These are phyloP conservation scores for Epizoanthus scotinus DNA, from an alignment of 92 coral and sea anemone species.

Conservation along the genomic window DNA sequence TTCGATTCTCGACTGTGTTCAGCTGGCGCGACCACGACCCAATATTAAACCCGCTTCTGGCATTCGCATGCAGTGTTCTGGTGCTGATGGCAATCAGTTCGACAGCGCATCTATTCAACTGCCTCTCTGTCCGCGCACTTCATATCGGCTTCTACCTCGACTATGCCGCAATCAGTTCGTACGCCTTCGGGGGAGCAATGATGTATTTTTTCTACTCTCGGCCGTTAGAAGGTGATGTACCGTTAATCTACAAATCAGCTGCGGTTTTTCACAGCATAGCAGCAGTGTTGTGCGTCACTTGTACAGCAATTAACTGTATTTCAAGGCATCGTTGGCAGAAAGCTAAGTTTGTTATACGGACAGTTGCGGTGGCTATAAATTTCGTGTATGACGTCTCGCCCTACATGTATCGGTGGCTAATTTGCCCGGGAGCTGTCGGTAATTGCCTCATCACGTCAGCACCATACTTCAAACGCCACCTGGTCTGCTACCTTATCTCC, in stretches of 20 bases:
- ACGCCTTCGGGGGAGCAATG: slow-evolving; percentile 53
- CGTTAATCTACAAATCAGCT: slow-evolving; percentile 24
- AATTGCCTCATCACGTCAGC: background rate
- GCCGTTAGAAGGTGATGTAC: slow-evolving; percentile 42
- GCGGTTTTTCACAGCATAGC: slow-evolving; percentile 13
- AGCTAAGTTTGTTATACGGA: slow-evolving; percentile 24
- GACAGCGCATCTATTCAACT: slow-evolving; percentile 50
- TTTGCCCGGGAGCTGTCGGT: background rate
- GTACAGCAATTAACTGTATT: slow-evolving; percentile 28
- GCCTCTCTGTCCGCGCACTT: slow-evolving; percentile 44
- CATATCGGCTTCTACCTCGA: slow-evolving; percentile 53
- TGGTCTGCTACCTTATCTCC: slow-evolving; percentile 26
- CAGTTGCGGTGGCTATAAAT: slow-evolving; percentile 5
- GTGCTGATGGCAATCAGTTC: slow-evolving; percentile 53
- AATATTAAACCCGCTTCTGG: slow-evolving; percentile 48
- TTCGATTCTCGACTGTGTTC: slow-evolving; percentile 43
- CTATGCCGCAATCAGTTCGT: slow-evolving; percentile 49
- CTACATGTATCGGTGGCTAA: slow-evolving; percentile 29
- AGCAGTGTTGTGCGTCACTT: slow-evolving; percentile 6
- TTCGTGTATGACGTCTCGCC: slow-evolving; percentile 21
- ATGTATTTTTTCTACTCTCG: slow-evolving; percentile 53
- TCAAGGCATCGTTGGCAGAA: slow-evolving; percentile 41
- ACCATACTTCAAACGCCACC: slow-evolving; percentile 39
- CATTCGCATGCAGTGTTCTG: slow-evolving; percentile 47
- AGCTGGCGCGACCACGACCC: slow-evolving; percentile 45